These are phyloP conservation scores for Parasteatoda tepidariorum DNA, from an alignment of 1,140 invertebrate species.

Conservation along the genomic window DNA sequence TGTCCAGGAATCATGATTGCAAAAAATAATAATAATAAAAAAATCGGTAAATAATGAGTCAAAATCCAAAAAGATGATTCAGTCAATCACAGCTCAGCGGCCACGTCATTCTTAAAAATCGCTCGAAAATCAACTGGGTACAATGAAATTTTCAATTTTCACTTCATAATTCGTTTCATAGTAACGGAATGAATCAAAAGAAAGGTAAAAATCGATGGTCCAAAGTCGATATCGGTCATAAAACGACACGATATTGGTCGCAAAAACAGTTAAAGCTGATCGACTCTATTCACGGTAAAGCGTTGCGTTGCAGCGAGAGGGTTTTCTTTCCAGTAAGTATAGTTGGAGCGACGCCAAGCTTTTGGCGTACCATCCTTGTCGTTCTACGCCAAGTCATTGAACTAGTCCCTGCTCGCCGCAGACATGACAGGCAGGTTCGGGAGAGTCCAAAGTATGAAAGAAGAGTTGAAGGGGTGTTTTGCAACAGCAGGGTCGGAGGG, in stretches of 20 bases:
- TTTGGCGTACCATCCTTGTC: slow-evolving; percentile 51
- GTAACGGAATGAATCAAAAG: not conserved
- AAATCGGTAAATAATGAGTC: not conserved
- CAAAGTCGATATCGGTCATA: not conserved
- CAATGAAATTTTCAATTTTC: not conserved
- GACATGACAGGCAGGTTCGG: slow-evolving; percentile 60
- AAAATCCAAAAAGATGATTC: not conserved
- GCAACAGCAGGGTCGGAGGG: slow-evolving; percentile 5
- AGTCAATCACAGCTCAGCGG: not conserved
- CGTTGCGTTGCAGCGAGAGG: not conserved
- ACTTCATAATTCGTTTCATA: not conserved
- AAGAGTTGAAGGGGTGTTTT: not conserved
- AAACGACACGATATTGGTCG: too few species aligned
- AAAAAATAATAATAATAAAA: not conserved
- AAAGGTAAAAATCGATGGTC: too few species aligned
- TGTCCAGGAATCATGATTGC: slow-evolving; percentile 5
- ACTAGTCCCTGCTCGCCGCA: slow-evolving; percentile 56
- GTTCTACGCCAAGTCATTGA: slow-evolving; percentile 59
- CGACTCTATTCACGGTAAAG: not conserved
- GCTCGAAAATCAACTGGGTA: not conserved
- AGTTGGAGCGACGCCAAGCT: slow-evolving; percentile 19
- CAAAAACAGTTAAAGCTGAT: not conserved
- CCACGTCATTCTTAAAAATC: not conserved
- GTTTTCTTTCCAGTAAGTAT: not conserved
- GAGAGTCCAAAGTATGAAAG: slow-evolving; percentile 1